phyloP scores from a whole-genome alignment of 2,797 vertebrate genomes.

The Todus mexicanus region DNA sequence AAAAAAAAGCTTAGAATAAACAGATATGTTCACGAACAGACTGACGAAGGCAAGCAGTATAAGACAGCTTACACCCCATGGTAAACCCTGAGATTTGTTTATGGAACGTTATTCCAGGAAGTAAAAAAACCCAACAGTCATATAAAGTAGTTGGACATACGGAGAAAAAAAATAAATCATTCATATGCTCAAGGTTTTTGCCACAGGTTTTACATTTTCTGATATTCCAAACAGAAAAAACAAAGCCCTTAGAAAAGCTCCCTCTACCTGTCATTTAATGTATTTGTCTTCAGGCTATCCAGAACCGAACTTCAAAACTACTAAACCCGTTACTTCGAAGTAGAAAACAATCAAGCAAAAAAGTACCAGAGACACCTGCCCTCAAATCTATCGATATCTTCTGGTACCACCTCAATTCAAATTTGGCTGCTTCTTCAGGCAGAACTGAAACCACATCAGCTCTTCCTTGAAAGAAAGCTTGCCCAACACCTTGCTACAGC shows the following conservation, averaged over 20 bases:
- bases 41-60: background rate
- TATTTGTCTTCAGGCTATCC: background rate
- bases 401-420: background rate
- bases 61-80: background rate
- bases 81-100: background rate
- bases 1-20: background rate
- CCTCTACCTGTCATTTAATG: background rate
- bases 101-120: background rate
- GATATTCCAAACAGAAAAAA: background rate
- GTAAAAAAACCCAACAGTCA: background rate
- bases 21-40: background rate
- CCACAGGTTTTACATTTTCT: background rate
- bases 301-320: background rate
- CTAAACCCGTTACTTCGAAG: background rate
- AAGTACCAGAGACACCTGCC: background rate
- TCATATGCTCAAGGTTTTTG: background rate
- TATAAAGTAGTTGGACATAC: background rate
- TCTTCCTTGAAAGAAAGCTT: no score
- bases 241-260: background rate
- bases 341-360: fast-evolving
- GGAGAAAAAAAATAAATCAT: background rate
- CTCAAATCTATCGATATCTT: background rate
- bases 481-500: background rate
- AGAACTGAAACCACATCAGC: background rate
- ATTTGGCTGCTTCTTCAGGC: background rate